These are phyloP conservation scores for Artemia sp. DNA, from an alignment of 2,888 invertebrate species.

Conservation along the genomic window DNA sequence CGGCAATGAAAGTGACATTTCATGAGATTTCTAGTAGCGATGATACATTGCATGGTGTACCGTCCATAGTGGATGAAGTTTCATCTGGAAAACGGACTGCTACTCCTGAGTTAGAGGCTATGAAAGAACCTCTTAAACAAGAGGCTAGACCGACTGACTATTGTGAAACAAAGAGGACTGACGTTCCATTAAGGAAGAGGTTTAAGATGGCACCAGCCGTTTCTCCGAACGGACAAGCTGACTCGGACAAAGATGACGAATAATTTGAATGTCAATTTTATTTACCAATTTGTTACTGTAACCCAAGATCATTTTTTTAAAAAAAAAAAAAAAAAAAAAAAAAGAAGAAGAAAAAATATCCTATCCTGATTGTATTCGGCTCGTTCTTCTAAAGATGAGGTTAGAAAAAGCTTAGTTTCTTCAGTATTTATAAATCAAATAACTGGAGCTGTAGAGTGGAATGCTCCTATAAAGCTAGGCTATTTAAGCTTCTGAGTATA, in stretches of 20 bases:
- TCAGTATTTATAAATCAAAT: no score
- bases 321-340: no score
- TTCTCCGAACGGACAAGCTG: conserved; percentile 3
- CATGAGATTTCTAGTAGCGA: neutral
- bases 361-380: no score
- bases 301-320: neutral
- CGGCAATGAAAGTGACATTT: conserved; percentile 1
- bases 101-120: conserved; percentile 1
- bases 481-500: no score
- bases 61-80: conserved; percentile 5
- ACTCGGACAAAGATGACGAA: conserved; percentile 13
- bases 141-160: conserved; percentile 5
- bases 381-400: no score
- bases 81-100: conserved; percentile 11
- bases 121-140: conserved; percentile 8
- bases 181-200: conserved; percentile 11
- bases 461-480: no score
- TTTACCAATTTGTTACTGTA: conserved; percentile 8
- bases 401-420: no score
- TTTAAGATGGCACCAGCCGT: conserved; percentile 13
- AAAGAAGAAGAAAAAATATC: no score
- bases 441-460: no score
- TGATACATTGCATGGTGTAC: conserved; percentile 9
- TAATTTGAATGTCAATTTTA: neutral
- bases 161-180: conserved; percentile 13